Base-by-base conservation (phyloP, 2,113 vertebrate genomes). In the Climacteris rufus region DNA sequence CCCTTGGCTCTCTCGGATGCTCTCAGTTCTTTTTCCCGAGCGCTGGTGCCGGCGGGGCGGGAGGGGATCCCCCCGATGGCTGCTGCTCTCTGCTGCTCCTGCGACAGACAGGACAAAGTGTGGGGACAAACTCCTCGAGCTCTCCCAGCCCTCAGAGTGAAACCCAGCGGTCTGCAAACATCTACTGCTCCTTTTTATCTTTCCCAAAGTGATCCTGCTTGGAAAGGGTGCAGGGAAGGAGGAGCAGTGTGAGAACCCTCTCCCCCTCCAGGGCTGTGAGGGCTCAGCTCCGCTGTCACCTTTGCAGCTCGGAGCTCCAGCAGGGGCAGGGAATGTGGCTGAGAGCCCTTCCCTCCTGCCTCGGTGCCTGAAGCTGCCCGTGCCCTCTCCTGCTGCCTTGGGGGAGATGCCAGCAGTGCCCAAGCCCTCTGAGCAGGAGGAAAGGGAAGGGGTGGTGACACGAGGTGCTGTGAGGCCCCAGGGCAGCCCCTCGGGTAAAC, bases 351-450 rank as follows among this genome's bases (percentile, higher is more conserved):
- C 42, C 16, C 39, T 59, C 63, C 25, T 15, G 47, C 44, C 21
- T 24, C 50, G 28, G 40, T 11, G n/a, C n/a, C n/a, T n/a, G n/a
- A n/a, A n/a, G n/a, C 39, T 12, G 17, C 28, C 59, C 0, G 8
- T 44, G 68, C 44, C 61, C 79, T 64, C 47, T 1, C 42, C 65
- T 2, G 3, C 66, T 42, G 72, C n/a, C 44, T 6, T 2, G 57
- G 12, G 44, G 22, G 31, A 2, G 30, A 10, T 33, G 33, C 50
- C 83, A 66, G 39, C 42, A 5, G 27, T 1, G 16, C 56, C 40
- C 0, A 6, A 31, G 25, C 2, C 25, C 54, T 13, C 2, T 18
- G 22, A 20, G n/a, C 0, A 1, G 2, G 23, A 54, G 44, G 64
- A 47, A 15, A 4, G n/a, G 52, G 64, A 28, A 44, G 40, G 59